Percentiles rank a stretch among this genome's conserved stretches.
These are phyloP conservation scores for Taphrorychus bicolor DNA, from an alignment of 2,888 invertebrate species.

Conservation along the genomic window DNA sequence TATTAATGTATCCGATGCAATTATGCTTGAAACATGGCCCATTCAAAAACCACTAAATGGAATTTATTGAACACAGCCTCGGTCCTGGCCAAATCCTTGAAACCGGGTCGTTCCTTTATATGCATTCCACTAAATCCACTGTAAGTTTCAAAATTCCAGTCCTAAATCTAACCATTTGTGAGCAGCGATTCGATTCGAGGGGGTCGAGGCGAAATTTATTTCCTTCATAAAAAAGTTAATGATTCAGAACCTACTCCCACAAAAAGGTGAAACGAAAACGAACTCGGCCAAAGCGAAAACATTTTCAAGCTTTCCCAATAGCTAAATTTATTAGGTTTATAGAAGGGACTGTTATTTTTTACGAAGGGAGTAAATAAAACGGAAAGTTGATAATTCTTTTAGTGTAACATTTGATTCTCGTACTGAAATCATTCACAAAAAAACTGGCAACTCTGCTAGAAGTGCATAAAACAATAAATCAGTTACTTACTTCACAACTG, in stretches of 20 bases:
- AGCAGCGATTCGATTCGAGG: constrained; percentile 2
- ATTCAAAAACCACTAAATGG: background rate
- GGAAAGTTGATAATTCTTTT: background rate
- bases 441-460: no score
- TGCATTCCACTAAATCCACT: background rate
- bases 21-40: background rate
- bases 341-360: background rate
- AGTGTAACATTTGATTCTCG: no score
- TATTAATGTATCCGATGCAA: background rate
- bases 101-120: background rate
- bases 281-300: background rate
- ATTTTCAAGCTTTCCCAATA: background rate
- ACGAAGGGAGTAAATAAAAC: background rate
- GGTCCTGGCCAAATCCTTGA: background rate
- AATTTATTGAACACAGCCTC: background rate
- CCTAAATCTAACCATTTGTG: constrained; percentile 6
- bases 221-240: constrained; percentile 12
- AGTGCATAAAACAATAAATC: no score
- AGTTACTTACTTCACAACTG: no score
- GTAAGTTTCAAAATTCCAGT: background rate
- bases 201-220: constrained; percentile 10
- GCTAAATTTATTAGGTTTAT: constrained; percentile 3
- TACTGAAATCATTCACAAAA: no score
- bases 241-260: constrained; percentile 6
- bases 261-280: constrained; percentile 9